Evolutionary conservation across 2,113 vertebrate genomes (phyloP), one percentile per base, ranked within the genome.

Genomic region (Otis tarda): DNA sequence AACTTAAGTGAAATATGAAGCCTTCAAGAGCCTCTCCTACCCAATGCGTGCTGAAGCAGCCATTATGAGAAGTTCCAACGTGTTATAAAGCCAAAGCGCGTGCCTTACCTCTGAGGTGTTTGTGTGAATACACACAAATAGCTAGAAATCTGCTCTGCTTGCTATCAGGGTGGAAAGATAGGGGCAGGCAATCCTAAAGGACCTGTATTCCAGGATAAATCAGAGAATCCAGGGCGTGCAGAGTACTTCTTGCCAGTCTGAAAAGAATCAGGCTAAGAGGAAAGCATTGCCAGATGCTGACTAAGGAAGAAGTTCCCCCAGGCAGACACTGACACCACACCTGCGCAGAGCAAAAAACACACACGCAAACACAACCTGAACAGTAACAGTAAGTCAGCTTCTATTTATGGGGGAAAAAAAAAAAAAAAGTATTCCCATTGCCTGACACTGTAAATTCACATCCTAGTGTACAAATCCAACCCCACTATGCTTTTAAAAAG

Each of bases 161-260:
- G 21, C 41, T 25, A 0, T 2, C 33, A n/a, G 64, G 49, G 9
- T 59, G 43, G 21, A 69, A 24, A 3, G 63, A 22, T 1, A 41
- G 24, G 56, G 49, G 61, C 47, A 60, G 47, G 20, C 0, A 2
- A 52, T 86, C 50, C 87, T 39, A 11, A 1, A n/a, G 56, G 57
- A 82, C 3, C 47, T 12, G 30, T 7, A 39, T 43, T 79, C 82
- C 49, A 50, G 53, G 35, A 71, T 4, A 45, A 64, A 76, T 11
- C 2, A 0, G 49, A 69, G 76, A 90, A 70, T 15, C 60, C 47
- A 35, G 28, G 23, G 33, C 25, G 37, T 63, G 60, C 12, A 41
- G 5, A 53, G 22, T 0, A 0, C 50, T 86, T 43, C 59, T 27
- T 16, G n/a, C 30, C 64, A n/a, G 17, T 2, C 31, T 81, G 87